Evolutionary conservation across 2,888 invertebrate genomes (phyloP).

Genomic region (Blastobasis adustella): DNA sequence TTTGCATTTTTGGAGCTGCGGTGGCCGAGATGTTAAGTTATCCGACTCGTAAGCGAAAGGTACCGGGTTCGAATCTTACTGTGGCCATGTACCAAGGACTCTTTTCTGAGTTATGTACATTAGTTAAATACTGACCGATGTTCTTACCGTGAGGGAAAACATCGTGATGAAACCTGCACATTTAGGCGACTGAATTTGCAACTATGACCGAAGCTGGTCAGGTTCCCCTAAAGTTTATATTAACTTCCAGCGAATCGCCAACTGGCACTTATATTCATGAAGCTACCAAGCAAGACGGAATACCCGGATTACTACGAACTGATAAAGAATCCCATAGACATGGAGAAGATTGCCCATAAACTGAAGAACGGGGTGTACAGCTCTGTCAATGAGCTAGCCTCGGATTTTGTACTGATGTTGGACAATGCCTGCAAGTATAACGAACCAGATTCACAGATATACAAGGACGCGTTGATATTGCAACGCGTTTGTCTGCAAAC

Average conservation of each 20-base stretch:
- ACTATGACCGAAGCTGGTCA: too few relatives aligned
- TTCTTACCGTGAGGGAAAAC: too few relatives aligned
- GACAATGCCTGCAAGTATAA: constrained; percentile 98
- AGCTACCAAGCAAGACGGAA: constrained; percentile 93
- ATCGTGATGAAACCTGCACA: too few relatives aligned
- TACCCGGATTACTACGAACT: constrained; percentile 99
- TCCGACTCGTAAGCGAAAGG: too few relatives aligned
- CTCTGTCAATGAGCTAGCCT: constrained; percentile 88
- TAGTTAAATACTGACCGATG: too few relatives aligned
- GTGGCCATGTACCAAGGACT: too few relatives aligned
- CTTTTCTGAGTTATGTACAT: too few relatives aligned
- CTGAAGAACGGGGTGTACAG: constrained; percentile 85
- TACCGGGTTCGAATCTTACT: too few relatives aligned
- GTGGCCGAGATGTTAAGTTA: too few relatives aligned
- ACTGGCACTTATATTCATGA: constrained; percentile 95
- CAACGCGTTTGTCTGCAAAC: constrained; percentile 95
- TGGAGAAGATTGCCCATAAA: constrained; percentile 94
- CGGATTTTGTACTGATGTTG: constrained; percentile 94
- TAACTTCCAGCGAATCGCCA: constrained; percentile 87
- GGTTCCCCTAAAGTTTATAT: too few relatives aligned
- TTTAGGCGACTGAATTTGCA: too few relatives aligned
- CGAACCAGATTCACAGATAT: constrained; percentile 97
- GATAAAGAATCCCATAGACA: constrained; percentile 96
- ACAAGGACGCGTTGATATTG: constrained; percentile 95
- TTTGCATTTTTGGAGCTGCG: too few relatives aligned